Base-by-base conservation (phyloP, 2,797 vertebrate genomes). In the Ciconia nigra region DNA sequence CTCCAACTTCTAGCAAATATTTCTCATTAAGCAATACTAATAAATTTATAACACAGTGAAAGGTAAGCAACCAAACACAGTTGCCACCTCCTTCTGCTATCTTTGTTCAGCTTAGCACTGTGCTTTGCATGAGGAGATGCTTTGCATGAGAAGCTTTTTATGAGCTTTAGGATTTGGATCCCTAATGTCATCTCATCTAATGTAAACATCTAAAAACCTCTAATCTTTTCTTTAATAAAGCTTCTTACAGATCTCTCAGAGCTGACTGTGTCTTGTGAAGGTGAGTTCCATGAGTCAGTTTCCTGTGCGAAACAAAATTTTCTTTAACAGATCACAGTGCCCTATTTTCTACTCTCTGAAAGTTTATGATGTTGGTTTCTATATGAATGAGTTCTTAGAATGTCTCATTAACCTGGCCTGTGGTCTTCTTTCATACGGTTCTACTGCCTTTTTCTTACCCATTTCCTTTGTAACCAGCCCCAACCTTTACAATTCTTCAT, bases 141-240 rank as follows among this genome's bases (percentile, higher is more conserved):
- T 95, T 91, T 95, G 82, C 90, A 83, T 87, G 89, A 87, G 89
- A 82, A 93, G 93, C 74, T 95, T 93, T 90, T 85, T 72, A 83
- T 78, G 78, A 96, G 80, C 89, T 91, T 89, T 90, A 83, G 84
- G 89, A 87, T 87, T 94, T 94, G 82, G 78, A 93, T 84, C 69
- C 78, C 74, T 97, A 89, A 95, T 81, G 79, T 96, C 29, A 4
- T 81, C 84, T 91, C 44, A 20, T 79, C 76, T 92, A 94, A 89
- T 91, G 87, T 78, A 96, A 96, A 95, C 61, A 92, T 76, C 86
- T 95, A 90, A 94, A 96, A 91, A 91, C 62, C 74, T 89, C 83
- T 95, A 89, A 93, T 96, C 91, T 96, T 94, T 84, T 87, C 82
- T 89, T 91, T 90, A 93, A 95, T 94, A 95, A 96, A 88, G 76